Evolutionary conservation across 2,888 invertebrate species (phyloP).

Genomic region (Shargacucullia verbasci): DNA sequence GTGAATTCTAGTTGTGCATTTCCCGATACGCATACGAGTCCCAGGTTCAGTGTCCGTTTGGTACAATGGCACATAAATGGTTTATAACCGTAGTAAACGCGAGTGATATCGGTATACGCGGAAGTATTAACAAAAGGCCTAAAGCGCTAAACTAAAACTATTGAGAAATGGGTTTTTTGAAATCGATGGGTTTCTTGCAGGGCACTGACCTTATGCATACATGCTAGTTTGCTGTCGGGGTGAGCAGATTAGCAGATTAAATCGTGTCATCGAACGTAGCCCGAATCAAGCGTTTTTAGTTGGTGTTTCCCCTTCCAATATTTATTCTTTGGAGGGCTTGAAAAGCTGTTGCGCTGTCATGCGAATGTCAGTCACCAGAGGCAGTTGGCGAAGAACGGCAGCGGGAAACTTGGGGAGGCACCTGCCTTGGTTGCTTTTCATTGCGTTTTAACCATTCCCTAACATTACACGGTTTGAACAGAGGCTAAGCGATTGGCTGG

Average conservation of each 20-base stretch:
- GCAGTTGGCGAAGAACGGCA: no score
- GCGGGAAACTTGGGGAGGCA: no score
- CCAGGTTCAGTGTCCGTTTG: constrained; percentile 53
- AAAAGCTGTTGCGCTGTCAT: no score
- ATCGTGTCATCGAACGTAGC: no score
- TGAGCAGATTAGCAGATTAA: neutral
- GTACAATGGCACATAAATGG: constrained; percentile 59
- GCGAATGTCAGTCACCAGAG: no score
- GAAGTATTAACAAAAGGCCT: constrained; percentile 49
- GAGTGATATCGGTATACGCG: constrained; percentile 52
- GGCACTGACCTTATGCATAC: constrained; percentile 4
- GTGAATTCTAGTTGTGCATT: constrained; percentile 26
- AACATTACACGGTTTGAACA: no score
- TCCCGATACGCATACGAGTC: constrained; percentile 33
- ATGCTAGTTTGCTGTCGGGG: neutral
- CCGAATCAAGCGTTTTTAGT: no score
- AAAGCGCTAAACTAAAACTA: constrained; percentile 36
- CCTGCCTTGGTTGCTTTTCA: no score
- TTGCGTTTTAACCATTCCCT: no score
- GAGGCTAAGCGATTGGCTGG: no score
- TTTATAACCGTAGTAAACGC: constrained; percentile 54
- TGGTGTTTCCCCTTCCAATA: no score
- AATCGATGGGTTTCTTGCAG: constrained; percentile 28
- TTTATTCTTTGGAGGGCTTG: no score
- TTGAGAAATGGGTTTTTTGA: constrained; percentile 42